These are phyloP conservation scores for Enoplosus armatus DNA, from an alignment of 2,797 vertebrate genomes.

Conservation along the genomic window DNA sequence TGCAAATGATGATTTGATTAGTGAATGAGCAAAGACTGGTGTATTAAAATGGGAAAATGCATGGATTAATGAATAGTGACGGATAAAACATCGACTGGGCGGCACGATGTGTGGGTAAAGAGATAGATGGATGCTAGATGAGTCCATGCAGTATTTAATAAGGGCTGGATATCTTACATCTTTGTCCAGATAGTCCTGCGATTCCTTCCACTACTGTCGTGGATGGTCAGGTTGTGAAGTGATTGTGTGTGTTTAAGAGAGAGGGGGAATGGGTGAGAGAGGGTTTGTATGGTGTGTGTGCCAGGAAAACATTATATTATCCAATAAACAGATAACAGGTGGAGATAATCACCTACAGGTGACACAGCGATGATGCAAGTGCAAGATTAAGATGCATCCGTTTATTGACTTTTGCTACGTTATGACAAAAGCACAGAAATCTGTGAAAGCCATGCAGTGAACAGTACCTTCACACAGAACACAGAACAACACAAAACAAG, in stretches of 20 bases:
- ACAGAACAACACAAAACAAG: slow-evolving; percentile 39
- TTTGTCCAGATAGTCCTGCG: slow-evolving; percentile 82
- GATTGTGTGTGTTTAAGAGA: slow-evolving; percentile 8
- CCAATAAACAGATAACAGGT: slow-evolving; percentile 5
- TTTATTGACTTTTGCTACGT: slow-evolving; percentile 68
- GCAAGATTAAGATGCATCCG: slow-evolving; percentile 49
- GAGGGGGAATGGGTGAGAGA: not conserved
- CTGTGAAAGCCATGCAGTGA: slow-evolving; percentile 33
- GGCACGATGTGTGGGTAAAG: not conserved
- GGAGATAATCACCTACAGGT: not conserved
- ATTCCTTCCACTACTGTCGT: slow-evolving; percentile 67
- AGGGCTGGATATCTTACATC: slow-evolving; percentile 78
- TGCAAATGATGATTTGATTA: not conserved
- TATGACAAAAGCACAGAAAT: slow-evolving; percentile 45
- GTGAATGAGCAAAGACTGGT: not conserved
- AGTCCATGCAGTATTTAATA: slow-evolving; percentile 2
- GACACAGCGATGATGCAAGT: slow-evolving; percentile 53
- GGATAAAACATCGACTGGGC: not conserved
- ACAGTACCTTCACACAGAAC: slow-evolving; percentile 15
- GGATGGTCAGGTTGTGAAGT: slow-evolving; percentile 15
- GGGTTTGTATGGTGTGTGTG: slow-evolving; percentile 11
- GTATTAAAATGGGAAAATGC: not conserved
- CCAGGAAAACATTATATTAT: slow-evolving; percentile 12
- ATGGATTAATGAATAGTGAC: not conserved
- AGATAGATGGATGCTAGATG: slow-evolving; percentile 21